phyloP scores from a whole-genome alignment of 2,113 vertebrate species.

The Zeus faber region DNA sequence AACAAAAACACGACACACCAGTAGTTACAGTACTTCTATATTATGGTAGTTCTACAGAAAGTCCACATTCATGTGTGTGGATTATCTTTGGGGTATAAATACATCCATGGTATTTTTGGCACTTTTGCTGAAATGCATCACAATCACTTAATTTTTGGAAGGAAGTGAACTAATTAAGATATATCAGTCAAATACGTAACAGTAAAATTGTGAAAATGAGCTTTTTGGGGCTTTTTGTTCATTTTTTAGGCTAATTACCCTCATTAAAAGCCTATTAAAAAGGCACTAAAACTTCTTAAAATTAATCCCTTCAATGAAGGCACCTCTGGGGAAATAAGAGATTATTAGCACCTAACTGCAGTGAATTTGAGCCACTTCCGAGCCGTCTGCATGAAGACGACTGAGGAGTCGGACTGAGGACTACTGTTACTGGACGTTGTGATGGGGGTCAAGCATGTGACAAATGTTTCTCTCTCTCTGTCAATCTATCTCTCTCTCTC shows the following conservation, averaged over 20 bases:
- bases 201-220: background rate
- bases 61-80: too few species aligned
- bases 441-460: background rate
- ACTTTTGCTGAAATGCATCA: background rate
- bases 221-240: background rate
- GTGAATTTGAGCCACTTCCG: background rate
- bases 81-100: too few species aligned
- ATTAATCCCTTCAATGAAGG: constrained; percentile 14
- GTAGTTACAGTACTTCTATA: too few species aligned
- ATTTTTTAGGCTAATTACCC: background rate
- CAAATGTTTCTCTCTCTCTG: background rate
- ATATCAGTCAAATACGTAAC: background rate
- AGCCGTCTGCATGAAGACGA: background rate
- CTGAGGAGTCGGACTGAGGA: too few species aligned
- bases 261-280: background rate
- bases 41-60: too few species aligned
- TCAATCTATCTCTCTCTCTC: background rate
- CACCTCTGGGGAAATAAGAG: background rate
- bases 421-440: background rate
- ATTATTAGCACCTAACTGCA: constrained; percentile 6
- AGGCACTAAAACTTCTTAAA: background rate
- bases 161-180: background rate
- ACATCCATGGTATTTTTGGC: too few species aligned
- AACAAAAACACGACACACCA: too few species aligned
- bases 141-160: background rate